These are phyloP conservation scores for Tachypleus tridentatus DNA, from an alignment of 1,140 invertebrate genomes.

Conservation along the genomic window DNA sequence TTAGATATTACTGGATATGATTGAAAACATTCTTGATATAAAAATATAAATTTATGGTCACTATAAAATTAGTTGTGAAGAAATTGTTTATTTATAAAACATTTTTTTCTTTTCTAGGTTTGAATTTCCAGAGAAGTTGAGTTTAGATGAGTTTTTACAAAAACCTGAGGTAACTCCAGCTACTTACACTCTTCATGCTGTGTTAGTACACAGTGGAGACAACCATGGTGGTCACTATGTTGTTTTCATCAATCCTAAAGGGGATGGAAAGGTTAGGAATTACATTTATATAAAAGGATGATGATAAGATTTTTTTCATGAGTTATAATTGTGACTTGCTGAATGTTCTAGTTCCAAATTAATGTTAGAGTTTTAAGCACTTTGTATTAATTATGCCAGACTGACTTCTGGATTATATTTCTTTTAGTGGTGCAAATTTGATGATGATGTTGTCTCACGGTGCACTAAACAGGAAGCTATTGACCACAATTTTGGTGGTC, in stretches of 20 bases:
- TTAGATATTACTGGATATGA: no score
- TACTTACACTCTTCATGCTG: constrained; percentile 93
- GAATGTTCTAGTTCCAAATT: no score
- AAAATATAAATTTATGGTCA: no score
- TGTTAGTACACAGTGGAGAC: constrained; percentile 98
- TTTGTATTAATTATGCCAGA: no score
- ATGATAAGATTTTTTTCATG: no score
- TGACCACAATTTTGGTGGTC: constrained; percentile 95
- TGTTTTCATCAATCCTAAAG: constrained; percentile 97
- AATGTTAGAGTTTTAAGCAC: no score
- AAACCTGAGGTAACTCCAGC: constrained; percentile 58
- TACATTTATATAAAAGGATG: no score
- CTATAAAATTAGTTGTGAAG: no score
- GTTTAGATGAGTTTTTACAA: constrained; percentile 63
- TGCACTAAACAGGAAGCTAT: constrained; percentile 95
- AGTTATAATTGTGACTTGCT: no score
- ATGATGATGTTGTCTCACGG: constrained; percentile 96
- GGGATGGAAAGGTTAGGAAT: constrained; percentile 45
- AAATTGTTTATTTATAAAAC: no score
- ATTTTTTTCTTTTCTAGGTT: constrained; percentile 37
- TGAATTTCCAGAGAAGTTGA: constrained; percentile 86
- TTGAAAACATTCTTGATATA: no score
- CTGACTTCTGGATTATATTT: no score
- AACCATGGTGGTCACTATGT: constrained; percentile 99
- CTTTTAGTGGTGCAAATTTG: constrained; percentile 95